phyloP scores from a whole-genome alignment of 2,888 invertebrate genomes.

The Nemurella pictetii region DNA sequence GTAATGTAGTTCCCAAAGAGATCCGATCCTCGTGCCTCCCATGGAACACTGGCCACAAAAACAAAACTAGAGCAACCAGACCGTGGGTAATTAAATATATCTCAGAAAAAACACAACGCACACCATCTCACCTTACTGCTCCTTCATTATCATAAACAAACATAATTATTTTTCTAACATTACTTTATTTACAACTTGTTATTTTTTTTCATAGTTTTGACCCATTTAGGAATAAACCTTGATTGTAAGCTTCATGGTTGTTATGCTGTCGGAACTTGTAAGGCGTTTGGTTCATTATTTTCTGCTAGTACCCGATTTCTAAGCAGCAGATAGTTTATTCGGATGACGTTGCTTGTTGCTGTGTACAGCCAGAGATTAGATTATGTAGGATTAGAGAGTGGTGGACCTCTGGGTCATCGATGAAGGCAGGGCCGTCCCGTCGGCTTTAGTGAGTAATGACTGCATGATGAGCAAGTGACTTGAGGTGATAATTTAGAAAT shows the following conservation, averaged over 20 bases:
- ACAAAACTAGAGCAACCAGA: not conserved
- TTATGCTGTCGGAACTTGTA: not conserved
- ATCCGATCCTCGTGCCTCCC: not conserved
- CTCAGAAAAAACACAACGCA: not conserved
- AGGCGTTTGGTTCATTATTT: not conserved
- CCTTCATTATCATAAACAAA: not conserved
- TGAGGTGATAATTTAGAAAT: no score
- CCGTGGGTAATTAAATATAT: not conserved
- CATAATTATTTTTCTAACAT: not conserved
- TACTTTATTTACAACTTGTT: not conserved
- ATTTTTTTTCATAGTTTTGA: not conserved
- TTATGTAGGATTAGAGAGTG: no score
- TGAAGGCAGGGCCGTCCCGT: no score
- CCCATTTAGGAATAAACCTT: not conserved
- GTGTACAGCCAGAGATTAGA: no score
- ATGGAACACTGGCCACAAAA: not conserved
- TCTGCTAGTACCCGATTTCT: not conserved
- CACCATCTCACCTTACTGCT: not conserved
- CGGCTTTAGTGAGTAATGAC: no score
- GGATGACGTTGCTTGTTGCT: no score
- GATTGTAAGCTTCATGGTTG: not conserved
- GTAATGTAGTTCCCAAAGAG: no score
- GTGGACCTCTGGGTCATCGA: no score
- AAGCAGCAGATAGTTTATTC: no score
- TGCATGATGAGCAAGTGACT: no score